Base-by-base conservation (phyloP, 2,888 invertebrate species). In the Drosophila cognata region DNA sequence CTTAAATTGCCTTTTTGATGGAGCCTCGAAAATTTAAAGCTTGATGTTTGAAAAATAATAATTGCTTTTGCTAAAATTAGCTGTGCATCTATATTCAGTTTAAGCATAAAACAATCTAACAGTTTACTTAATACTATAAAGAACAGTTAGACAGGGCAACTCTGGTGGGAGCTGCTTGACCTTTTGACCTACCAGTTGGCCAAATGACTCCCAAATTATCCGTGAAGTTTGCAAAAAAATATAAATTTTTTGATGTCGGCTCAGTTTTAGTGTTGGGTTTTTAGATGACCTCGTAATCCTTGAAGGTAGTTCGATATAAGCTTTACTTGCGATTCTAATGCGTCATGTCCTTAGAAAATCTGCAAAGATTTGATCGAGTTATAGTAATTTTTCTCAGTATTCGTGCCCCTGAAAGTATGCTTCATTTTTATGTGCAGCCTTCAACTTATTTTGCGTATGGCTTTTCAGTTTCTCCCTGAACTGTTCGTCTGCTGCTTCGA, bases 1-100 rank as follows among this genome's bases (percentile, higher is more conserved):
- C 41, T 59, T 52, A 50, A 43, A 79, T 60, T 63, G 61, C 51
- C 11, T 33, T 33, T 28, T 33, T 11, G 8, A 25, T 16, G 16
- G 2, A 46, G 4, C 46, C 16, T 8, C 16, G 8, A 25, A 46
- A 2, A 25, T 25, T 16, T 16, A 5, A 16, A 46, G 25, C 25
- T 46, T 46, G 21, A 43, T 11, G 25, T 10, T 16, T 3, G 46
- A 2, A 46, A 36, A 46, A 7, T 13, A 8, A 13, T 13, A 13
- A 46, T 46, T 46, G 21, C 4, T 21, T 4, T 25, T 21, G 8
- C 43, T 4, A 18, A 36, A 18, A 21, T 33, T 33, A 11, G 33
- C 33, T 33, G 10, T 33, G 33, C 33, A 33, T 33, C 33, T 33
- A 11, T 31, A 31, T 31, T 31, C 31, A 31, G n/a, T 43, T 43